Percentiles rank a stretch among this genome's conserved stretches.
These are phyloP conservation scores for Anarsia innoxiella DNA, from an alignment of 2,888 invertebrate genomes.

Conservation along the genomic window DNA sequence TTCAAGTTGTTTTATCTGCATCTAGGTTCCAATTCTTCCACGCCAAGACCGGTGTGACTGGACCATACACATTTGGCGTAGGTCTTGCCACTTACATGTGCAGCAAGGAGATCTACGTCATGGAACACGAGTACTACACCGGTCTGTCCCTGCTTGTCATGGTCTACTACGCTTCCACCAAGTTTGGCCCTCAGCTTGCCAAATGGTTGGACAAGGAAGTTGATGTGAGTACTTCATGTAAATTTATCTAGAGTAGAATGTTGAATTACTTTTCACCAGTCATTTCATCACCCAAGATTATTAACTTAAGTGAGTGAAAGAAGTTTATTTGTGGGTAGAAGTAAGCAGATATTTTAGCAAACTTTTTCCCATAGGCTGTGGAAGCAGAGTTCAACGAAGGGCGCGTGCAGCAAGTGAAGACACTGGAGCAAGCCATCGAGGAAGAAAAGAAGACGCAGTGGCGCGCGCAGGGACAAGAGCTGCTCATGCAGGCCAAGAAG, in stretches of 20 bases:
- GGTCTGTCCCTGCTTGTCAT: slow-evolving; percentile 84
- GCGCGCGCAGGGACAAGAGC: slow-evolving; percentile 84
- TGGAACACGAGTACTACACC: slow-evolving; percentile 94
- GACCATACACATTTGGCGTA: slow-evolving; percentile 92
- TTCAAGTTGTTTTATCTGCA: too few species aligned
- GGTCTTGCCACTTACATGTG: slow-evolving; percentile 88
- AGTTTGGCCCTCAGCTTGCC: slow-evolving; percentile 82
- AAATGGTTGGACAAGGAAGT: slow-evolving; percentile 82
- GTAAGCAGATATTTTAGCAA: too few species aligned
- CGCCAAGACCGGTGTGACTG: slow-evolving; percentile 91
- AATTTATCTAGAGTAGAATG: too few species aligned
- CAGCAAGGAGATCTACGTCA: slow-evolving; percentile 95
- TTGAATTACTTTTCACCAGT: too few species aligned
- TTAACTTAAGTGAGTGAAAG: too few species aligned
- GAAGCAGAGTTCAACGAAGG: slow-evolving; percentile 76
- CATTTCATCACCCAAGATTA: too few species aligned
- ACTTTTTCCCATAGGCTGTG: slow-evolving; percentile 57
- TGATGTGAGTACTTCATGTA: slow-evolving; percentile 68
- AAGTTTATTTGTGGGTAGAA: too few species aligned
- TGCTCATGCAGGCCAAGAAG: slow-evolving; percentile 88
- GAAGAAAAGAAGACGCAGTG: slow-evolving; percentile 84
- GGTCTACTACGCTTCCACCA: slow-evolving; percentile 78
- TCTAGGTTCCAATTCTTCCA: slow-evolving; percentile 91
- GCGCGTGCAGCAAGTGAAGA: slow-evolving; percentile 69
- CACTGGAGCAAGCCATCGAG: slow-evolving; percentile 74